A percentile compares a stretch with the other conserved stretches of the same genome.
These are phyloP conservation scores for Leptinotarsa undecemlineata DNA, from an alignment of 1,140 invertebrate genomes.

Conservation along the genomic window DNA sequence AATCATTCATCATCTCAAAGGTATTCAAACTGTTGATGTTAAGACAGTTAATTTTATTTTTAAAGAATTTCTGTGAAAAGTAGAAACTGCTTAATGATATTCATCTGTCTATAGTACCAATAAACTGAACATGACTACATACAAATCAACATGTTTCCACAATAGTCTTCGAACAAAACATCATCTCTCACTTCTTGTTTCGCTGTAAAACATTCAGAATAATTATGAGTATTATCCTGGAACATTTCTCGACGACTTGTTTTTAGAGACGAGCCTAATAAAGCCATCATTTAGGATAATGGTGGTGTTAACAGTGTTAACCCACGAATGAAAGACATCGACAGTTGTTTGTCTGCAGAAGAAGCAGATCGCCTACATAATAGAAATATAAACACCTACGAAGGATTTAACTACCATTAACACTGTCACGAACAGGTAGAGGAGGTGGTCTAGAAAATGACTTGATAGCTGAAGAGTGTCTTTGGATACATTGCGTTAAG, in stretches of 20 bases:
- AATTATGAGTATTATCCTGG: background rate
- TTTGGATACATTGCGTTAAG: background rate
- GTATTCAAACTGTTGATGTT: too few species aligned
- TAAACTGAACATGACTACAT: too few species aligned
- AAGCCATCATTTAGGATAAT: constrained; percentile 31
- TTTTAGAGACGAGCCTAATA: constrained; percentile 23
- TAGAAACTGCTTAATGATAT: too few species aligned
- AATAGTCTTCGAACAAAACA: background rate
- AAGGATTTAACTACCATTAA: constrained; percentile 23
- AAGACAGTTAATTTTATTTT: too few species aligned
- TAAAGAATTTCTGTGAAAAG: too few species aligned
- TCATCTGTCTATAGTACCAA: too few species aligned
- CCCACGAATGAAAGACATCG: constrained; percentile 26
- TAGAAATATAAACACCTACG: constrained; percentile 32
- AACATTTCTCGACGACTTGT: constrained; percentile 5
- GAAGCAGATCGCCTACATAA: constrained; percentile 29
- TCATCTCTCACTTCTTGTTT: background rate
- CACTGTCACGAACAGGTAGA: constrained; percentile 27
- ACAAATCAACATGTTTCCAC: too few species aligned
- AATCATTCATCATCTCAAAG: too few species aligned
- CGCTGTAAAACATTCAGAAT: background rate
- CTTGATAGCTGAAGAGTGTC: background rate
- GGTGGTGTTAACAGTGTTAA: constrained; percentile 27
- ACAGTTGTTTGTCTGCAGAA: constrained; percentile 32
- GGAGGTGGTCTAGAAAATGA: constrained; percentile 2